phyloP scores from a whole-genome alignment of 2,797 vertebrate species.

The Megalops cyprinoides region DNA sequence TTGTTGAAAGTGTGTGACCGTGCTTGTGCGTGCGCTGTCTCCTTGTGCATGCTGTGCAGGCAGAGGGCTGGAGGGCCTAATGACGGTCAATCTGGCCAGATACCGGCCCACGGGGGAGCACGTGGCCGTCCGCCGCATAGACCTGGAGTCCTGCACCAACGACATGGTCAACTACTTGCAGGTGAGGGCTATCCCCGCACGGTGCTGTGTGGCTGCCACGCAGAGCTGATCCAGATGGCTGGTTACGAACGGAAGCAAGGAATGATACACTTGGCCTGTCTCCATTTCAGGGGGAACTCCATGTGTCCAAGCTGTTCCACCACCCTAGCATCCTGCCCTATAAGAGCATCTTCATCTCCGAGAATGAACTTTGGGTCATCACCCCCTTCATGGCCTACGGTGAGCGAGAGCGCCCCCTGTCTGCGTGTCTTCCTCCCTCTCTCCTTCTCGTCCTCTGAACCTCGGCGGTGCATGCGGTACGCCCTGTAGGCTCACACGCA shows the following conservation, averaged over 20 bases:
- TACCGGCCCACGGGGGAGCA: conserved; percentile 88
- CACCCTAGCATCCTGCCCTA: conserved; percentile 94
- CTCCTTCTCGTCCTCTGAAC: not conserved
- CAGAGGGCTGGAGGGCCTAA: conserved; percentile 89
- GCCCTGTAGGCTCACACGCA: not conserved
- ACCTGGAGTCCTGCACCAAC: conserved; percentile 93
- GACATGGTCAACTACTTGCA: conserved; percentile 96
- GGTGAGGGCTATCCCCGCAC: conserved; percentile 67
- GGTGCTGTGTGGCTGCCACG: not conserved
- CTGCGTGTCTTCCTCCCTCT: not conserved
- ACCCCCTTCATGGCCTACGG: conserved; percentile 97
- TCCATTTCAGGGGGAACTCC: conserved; percentile 85
- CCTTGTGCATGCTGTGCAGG: conserved; percentile 69
- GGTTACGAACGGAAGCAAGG: not conserved
- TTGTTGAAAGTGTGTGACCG: not conserved
- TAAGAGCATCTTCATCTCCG: conserved; percentile 92
- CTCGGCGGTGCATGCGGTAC: not conserved
- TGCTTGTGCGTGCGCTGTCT: not conserved
- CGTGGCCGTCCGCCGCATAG: conserved; percentile 88
- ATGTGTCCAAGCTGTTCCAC: conserved; percentile 94
- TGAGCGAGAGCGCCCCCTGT: conserved; percentile 61
- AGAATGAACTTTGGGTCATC: conserved; percentile 96
- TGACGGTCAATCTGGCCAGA: conserved; percentile 91
- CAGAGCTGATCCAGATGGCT: not conserved
- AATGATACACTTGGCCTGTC: not conserved